Evolutionary conservation across 2,113 vertebrate species (phyloP).

Genomic region (Bagarius yarrelli): DNA sequence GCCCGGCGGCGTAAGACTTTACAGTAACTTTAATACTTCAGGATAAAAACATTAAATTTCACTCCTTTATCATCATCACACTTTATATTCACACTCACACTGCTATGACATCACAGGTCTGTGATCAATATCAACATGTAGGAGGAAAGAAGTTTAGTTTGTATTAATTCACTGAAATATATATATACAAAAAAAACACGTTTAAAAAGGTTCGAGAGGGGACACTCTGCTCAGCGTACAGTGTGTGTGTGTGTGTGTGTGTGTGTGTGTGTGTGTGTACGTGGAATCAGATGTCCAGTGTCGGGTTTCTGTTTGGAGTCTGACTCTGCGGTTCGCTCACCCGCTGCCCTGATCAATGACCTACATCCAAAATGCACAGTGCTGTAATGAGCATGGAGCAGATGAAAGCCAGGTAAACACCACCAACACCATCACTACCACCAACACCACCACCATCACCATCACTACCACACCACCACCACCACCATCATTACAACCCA

Average conservation of each 20-base stretch:
- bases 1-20: too few relatives aligned
- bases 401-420: constrained; percentile 50
- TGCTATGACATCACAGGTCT: too few relatives aligned
- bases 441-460: constrained; percentile 2
- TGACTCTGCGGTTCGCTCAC: constrained; percentile 38
- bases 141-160: too few relatives aligned
- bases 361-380: constrained; percentile 54
- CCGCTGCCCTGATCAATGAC: constrained; percentile 54
- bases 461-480: background rate
- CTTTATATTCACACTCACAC: too few relatives aligned
- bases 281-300: constrained; percentile 52
- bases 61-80: too few relatives aligned
- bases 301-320: constrained; percentile 51
- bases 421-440: background rate
- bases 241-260: background rate
- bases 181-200: background rate
- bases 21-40: too few relatives aligned
- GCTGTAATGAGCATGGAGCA: constrained; percentile 37
- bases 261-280: too few relatives aligned
- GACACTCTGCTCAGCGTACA: background rate
- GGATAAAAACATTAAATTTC: too few relatives aligned
- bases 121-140: too few relatives aligned
- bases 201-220: background rate
- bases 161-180: too few relatives aligned
- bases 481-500: background rate